Conservation (phyloP, 2,113 vertebrate species). For the Nematolebias whitei region DNA sequence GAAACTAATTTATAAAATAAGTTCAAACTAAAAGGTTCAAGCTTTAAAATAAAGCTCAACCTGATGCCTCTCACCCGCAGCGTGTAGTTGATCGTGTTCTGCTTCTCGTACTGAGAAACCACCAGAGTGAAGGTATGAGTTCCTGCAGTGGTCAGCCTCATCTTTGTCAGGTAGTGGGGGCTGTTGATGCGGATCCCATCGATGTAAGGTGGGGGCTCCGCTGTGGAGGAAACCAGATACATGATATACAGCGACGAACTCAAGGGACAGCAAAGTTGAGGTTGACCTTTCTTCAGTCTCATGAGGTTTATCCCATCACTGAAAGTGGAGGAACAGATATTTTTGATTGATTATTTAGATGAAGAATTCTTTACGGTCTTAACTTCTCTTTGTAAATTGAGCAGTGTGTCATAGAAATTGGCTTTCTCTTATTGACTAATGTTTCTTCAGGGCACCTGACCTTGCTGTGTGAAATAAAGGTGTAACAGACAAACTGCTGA, state of each 20-base stretch:
- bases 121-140: constrained; percentile 93
- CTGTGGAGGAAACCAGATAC: constrained; percentile 71
- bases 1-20: neutral
- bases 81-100: constrained; percentile 99
- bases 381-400: neutral
- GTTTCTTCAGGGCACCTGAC: constrained; percentile 1
- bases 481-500: constrained; percentile 4
- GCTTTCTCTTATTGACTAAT: neutral
- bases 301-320: neutral
- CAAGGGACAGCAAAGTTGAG: no score
- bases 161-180: constrained; percentile 98
- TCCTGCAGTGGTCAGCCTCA: constrained; percentile 89
- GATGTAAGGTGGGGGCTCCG: constrained; percentile 92
- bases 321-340: neutral
- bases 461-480: constrained; percentile 2
- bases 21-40: neutral
- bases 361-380: neutral
- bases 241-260: no score
- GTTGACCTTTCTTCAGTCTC: no score
- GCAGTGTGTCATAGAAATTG: neutral
- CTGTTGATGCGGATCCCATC: constrained; percentile 99
- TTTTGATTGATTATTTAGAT: neutral
- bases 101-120: constrained; percentile 98
- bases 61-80: constrained; percentile 83
- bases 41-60: neutral